These are phyloP conservation scores for Syrphus vitripennis DNA, from an alignment of 2,888 invertebrate species.

Conservation along the genomic window DNA sequence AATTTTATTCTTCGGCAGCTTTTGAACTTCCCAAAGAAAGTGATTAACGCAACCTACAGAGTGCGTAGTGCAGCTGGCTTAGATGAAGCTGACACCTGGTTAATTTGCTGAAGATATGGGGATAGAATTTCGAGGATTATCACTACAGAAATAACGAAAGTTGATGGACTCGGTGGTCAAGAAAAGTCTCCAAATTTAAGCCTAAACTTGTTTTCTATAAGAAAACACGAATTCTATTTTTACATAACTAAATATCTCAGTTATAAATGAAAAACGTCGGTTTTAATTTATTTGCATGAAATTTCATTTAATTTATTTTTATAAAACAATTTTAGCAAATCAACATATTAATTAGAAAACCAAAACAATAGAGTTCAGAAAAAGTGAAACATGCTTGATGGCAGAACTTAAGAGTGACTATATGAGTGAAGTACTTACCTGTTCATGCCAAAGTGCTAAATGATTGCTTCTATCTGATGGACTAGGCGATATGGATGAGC, in stretches of 20 bases:
- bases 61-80: not conserved
- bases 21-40: not conserved
- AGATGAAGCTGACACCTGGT: not conserved
- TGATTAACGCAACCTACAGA: not conserved
- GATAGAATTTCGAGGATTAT: not conserved
- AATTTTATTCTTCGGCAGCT: not conserved
- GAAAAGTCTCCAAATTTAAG: not conserved
- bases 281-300: not conserved
- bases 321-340: conserved; percentile 20
- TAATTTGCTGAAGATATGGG: no score
- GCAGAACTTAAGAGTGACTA: not conserved
- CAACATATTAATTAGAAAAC: conserved; percentile 16
- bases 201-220: not conserved
- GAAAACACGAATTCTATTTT: not conserved
- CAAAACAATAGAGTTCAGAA: conserved; percentile 13
- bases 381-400: conserved; percentile 55
- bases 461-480: conserved; percentile 74
- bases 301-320: conserved; percentile 13
- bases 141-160: not conserved
- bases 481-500: conserved; percentile 74
- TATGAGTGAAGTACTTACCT: conserved; percentile 71
- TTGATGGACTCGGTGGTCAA: not conserved
- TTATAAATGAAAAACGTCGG: not conserved
- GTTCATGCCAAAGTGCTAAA: conserved; percentile 73
- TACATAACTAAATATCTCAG: not conserved